Conservation (phyloP, 2,888 invertebrate species). For the Xanthia togata region DNA sequence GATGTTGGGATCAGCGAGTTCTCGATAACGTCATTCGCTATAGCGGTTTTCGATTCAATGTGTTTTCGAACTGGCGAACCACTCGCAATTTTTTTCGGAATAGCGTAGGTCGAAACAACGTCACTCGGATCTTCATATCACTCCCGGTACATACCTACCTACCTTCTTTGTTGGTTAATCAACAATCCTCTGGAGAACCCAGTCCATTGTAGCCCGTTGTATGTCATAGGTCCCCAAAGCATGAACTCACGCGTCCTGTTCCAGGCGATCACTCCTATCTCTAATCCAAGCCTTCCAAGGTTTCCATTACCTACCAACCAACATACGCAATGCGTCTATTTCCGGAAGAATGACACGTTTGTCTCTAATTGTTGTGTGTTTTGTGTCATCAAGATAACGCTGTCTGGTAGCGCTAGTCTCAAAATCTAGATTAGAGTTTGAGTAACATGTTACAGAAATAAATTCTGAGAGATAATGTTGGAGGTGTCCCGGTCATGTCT, state of each 20-base stretch:
- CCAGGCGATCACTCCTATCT: not conserved
- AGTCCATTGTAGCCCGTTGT: not conserved
- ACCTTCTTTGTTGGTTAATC: not conserved
- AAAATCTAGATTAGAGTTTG: constrained; percentile 43
- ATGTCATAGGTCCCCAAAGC: no score
- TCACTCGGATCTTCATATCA: no score
- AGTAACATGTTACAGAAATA: constrained; percentile 32
- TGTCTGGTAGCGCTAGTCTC: constrained; percentile 22
- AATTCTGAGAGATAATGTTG: constrained; percentile 14
- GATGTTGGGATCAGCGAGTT: no score
- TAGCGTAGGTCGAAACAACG: no score
- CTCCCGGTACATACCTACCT: no score
- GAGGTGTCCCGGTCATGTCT: constrained; percentile 13
- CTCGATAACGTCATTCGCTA: no score
- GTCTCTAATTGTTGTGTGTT: constrained; percentile 2
- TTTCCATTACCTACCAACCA: not conserved
- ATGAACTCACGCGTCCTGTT: no score
- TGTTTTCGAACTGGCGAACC: no score
- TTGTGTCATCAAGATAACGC: constrained; percentile 30
- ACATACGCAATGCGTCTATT: not conserved
- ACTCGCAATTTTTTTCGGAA: no score
- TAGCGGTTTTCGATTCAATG: no score
- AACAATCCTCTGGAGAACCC: not conserved
- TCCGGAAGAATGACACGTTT: constrained; percentile 13
- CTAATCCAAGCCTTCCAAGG: not conserved